phyloP scores from a whole-genome alignment of 2,113 vertebrate species.

The Ptilonorhynchus violaceus region DNA sequence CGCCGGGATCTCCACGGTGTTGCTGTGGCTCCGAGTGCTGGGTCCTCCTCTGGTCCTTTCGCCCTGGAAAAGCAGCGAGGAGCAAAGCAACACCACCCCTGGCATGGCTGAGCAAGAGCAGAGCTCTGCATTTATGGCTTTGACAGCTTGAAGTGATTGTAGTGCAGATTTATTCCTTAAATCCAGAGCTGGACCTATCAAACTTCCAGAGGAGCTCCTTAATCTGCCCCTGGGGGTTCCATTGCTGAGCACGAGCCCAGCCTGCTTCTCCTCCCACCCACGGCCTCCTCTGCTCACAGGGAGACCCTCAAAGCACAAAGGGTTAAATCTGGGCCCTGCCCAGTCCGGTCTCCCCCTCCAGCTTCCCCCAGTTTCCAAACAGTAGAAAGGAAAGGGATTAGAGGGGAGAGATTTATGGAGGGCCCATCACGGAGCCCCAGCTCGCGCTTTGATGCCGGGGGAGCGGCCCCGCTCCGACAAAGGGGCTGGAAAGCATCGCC shows the following conservation, averaged over 20 bases:
- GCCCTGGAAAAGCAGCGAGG: background rate
- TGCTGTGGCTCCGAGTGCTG: background rate
- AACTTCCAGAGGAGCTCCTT: background rate
- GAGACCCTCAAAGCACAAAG: background rate
- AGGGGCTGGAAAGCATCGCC: slow-evolving; percentile 27
- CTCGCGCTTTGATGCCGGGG: slow-evolving; percentile 20
- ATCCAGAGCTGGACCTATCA: background rate
- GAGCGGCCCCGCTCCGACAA: background rate
- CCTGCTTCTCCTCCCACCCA: background rate
- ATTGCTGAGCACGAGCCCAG: background rate
- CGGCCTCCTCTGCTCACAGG: background rate
- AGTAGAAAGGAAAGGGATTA: slow-evolving; percentile 38
- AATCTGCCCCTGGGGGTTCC: background rate
- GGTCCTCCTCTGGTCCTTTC: background rate
- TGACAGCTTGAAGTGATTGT: background rate
- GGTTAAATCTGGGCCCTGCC: background rate
- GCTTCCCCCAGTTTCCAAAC: background rate
- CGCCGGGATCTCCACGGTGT: background rate
- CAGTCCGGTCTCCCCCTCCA: background rate
- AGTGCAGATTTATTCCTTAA: slow-evolving; percentile 11
- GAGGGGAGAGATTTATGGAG: slow-evolving; percentile 42
- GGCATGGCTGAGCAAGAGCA: background rate
- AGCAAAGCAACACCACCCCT: background rate
- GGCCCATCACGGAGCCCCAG: slow-evolving; percentile 4
- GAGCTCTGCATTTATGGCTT: background rate